These are phyloP conservation scores for Murina feae DNA, from an alignment of 2,113 vertebrate species.

Conservation along the genomic window DNA sequence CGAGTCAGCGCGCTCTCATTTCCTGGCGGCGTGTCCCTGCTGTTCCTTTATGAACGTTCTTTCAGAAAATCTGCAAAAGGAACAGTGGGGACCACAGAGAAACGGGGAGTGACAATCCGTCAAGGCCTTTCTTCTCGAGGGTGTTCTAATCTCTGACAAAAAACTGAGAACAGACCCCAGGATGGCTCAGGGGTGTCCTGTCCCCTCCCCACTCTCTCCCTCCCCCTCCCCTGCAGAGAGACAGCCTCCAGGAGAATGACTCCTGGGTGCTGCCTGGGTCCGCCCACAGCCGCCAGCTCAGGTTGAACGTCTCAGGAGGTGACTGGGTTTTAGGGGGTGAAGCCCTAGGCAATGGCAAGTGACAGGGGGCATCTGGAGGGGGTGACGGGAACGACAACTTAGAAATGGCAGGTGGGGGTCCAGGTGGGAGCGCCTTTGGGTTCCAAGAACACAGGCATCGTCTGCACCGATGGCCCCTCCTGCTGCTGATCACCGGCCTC, in stretches of 20 bases:
- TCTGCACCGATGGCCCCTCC: accelerated
- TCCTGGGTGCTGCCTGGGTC: neutral
- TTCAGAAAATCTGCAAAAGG: neutral
- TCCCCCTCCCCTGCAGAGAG: neutral
- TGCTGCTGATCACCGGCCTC: accelerated
- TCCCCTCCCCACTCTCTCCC: accelerated
- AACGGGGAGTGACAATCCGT: neutral
- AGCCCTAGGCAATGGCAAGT: accelerated
- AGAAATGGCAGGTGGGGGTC: neutral
- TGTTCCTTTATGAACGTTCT: neutral
- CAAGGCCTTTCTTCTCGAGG: neutral
- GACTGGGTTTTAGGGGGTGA: neutral
- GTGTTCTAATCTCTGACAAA: neutral
- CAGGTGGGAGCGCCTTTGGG: accelerated
- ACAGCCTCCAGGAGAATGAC: neutral
- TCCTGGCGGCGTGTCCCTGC: neutral
- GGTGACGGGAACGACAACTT: accelerated
- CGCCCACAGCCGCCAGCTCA: accelerated
- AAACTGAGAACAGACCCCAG: accelerated
- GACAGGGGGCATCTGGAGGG: accelerated
- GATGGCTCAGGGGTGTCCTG: accelerated
- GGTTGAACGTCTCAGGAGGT: accelerated
- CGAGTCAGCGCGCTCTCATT: no score
- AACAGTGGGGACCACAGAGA: neutral
- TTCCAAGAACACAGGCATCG: neutral